These are phyloP conservation scores for Drosophila truncata DNA, from an alignment of 1,140 invertebrate species.

Conservation along the genomic window DNA sequence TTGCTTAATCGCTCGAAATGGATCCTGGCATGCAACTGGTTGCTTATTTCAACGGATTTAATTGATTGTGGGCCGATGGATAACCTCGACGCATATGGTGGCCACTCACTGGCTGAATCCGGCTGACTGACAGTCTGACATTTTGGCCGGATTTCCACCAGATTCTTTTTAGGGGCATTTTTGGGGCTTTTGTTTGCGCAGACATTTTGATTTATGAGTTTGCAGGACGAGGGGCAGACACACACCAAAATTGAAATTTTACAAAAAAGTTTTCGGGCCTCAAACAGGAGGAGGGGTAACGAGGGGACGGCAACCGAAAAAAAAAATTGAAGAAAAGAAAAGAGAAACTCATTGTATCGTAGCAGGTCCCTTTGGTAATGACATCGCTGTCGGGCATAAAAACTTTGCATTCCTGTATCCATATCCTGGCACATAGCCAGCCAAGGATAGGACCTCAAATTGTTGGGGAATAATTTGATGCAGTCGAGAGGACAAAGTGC, in stretches of 20 bases:
- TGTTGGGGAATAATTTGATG: conserved; percentile 65
- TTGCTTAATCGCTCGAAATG: conserved; percentile 68
- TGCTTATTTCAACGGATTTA: conserved; percentile 50
- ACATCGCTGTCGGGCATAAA: conserved; percentile 67
- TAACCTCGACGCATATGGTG: conserved; percentile 41
- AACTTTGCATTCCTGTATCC: conserved; percentile 50
- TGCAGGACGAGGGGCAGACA: conserved; percentile 19
- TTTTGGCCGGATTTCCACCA: conserved; percentile 33
- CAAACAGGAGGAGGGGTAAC: conserved; percentile 40
- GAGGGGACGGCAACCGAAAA: not conserved
- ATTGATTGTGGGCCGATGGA: conserved; percentile 51
- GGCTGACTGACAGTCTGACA: conserved; percentile 44
- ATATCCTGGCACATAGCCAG: conserved; percentile 37
- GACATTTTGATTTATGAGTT: conserved; percentile 83
- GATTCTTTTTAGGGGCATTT: conserved; percentile 42
- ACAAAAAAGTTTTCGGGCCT: conserved; percentile 60
- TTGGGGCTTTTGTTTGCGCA: conserved; percentile 68
- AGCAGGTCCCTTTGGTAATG: conserved; percentile 55
- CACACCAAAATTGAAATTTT: conserved; percentile 73
- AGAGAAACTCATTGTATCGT: conserved; percentile 49
- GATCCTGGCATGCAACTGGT: conserved; percentile 62
- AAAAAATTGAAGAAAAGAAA: conserved; percentile 10
- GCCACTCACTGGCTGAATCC: conserved; percentile 18
- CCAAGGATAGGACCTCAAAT: conserved; percentile 46
- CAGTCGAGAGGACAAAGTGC: conserved; percentile 41